Conservation (phyloP, 2,113 vertebrate genomes). For the Engystomops pustulosus region DNA sequence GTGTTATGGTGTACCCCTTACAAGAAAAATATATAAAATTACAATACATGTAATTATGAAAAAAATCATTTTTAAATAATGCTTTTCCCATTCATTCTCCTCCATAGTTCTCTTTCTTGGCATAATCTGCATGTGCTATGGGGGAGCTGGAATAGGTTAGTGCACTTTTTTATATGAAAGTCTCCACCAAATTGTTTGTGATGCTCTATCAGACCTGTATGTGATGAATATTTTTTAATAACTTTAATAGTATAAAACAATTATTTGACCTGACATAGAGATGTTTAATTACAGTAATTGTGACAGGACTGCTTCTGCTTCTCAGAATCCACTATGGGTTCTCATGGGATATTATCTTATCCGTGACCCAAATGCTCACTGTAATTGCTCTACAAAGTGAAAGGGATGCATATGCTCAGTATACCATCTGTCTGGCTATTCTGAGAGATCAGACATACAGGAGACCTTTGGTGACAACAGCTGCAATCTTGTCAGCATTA, state of each 20-base stretch:
- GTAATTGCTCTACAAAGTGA: conserved; percentile 56
- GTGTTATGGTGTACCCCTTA: too few relatives aligned
- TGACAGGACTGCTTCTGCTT: conserved; percentile 12
- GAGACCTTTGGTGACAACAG: conserved; percentile 39
- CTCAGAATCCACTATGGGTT: not conserved
- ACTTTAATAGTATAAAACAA: not conserved
- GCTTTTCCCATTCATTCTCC: too few relatives aligned
- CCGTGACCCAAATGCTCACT: conserved; percentile 57
- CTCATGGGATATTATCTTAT: conserved; percentile 51
- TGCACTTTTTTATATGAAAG: too few relatives aligned
- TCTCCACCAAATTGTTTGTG: too few relatives aligned
- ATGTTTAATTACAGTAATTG: conserved; percentile 29
- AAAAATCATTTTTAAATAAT: too few relatives aligned
- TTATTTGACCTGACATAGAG: conserved; percentile 9
- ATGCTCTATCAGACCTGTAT: too few relatives aligned
- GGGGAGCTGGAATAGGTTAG: too few relatives aligned
- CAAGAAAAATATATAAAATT: too few relatives aligned
- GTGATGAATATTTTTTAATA: not conserved
- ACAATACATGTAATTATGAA: too few relatives aligned
- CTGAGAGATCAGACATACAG: conserved; percentile 28
- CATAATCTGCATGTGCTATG: too few relatives aligned
- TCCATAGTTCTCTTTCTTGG: too few relatives aligned
- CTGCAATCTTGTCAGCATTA: conserved; percentile 18
- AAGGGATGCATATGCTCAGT: conserved; percentile 47
- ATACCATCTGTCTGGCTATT: conserved; percentile 50